Conservation (phyloP, 2,797 vertebrate genomes). For the Bradypodion pumilum region DNA sequence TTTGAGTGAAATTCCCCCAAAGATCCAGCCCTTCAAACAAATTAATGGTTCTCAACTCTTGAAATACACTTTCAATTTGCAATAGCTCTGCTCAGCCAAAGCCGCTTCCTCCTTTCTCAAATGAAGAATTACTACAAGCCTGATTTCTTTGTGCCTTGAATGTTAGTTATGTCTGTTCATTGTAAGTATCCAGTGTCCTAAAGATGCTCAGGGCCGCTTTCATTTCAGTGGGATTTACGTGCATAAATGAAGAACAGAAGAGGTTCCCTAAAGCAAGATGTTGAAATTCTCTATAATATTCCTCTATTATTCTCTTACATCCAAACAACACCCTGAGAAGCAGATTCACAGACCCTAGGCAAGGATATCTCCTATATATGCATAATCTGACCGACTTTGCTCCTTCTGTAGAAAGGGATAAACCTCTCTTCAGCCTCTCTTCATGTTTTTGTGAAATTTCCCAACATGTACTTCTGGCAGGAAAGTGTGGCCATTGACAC, state of each 20-base stretch:
- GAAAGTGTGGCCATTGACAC: neutral
- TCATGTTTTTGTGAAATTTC: fast-evolving
- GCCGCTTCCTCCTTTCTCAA: neutral
- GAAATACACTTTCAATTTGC: neutral
- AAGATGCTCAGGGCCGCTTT: conserved; percentile 40
- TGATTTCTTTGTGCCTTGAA: neutral
- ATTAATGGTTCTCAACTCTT: neutral
- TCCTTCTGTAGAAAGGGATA: fast-evolving
- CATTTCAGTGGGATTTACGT: conserved; percentile 56
- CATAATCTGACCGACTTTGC: no score
- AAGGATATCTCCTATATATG: neutral
- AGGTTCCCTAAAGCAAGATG: conserved; percentile 50
- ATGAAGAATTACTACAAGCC: neutral
- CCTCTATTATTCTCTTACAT: conserved; percentile 39
- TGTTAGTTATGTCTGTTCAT: neutral
- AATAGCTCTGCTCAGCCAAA: neutral
- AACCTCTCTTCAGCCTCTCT: fast-evolving
- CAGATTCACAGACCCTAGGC: conserved; percentile 10
- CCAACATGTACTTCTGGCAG: neutral
- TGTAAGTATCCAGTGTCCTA: neutral
- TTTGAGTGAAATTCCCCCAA: neutral
- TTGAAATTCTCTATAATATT: conserved; percentile 51
- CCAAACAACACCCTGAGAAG: neutral
- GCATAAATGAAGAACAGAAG: conserved; percentile 53
- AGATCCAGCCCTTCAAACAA: neutral